A percentile compares a stretch with the other conserved stretches of the same genome.
phyloP scores from a whole-genome alignment of 1,140 invertebrate species.

The Periplaneta americana region DNA sequence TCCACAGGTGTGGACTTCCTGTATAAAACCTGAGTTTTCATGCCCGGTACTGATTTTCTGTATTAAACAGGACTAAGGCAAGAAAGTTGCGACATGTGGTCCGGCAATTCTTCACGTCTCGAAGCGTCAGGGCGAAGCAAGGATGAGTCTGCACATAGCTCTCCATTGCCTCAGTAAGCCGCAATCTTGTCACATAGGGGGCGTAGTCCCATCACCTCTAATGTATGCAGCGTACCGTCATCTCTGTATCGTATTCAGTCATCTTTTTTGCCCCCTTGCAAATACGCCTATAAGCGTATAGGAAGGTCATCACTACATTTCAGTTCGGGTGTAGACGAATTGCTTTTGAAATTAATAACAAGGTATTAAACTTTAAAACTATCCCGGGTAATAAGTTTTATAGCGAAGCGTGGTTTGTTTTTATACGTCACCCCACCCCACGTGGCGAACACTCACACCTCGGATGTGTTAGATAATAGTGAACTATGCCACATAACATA shows the following conservation, averaged over 20 bases:
- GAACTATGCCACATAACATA: background rate
- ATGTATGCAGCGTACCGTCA: background rate
- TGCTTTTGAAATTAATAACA: background rate
- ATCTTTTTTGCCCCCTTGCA: background rate
- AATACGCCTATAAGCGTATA: background rate
- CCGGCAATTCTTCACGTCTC: no score
- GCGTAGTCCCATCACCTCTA: background rate
- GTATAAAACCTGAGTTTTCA: no score
- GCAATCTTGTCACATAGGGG: background rate
- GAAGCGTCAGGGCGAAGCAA: no score
- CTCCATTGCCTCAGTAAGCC: background rate
- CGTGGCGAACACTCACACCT: no score
- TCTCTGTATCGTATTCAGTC: background rate
- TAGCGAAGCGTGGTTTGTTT: background rate
- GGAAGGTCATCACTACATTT: background rate
- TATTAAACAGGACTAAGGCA: no score
- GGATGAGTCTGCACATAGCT: background rate
- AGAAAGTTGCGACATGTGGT: no score
- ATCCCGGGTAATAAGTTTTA: background rate
- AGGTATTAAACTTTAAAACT: background rate
- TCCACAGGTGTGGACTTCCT: no score
- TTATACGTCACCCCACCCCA: background rate
- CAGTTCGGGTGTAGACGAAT: background rate
- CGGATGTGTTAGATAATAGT: background rate
- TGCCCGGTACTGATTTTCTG: no score